phyloP scores from a whole-genome alignment of 2,113 vertebrate genomes.

The Chloebia gouldiae region DNA sequence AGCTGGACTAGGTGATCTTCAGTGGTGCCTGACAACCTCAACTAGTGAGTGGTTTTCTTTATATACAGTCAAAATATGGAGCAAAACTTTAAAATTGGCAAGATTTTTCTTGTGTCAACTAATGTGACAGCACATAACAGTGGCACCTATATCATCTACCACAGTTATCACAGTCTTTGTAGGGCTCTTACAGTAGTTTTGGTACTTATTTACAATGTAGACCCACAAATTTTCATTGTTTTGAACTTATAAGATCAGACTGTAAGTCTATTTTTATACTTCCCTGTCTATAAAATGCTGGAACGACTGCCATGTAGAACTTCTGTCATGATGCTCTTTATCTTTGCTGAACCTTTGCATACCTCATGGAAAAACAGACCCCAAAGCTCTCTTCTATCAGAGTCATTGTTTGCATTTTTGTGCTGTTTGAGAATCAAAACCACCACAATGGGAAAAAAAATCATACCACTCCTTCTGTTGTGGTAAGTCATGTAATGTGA shows the following conservation, averaged over 20 bases:
- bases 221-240: neutral
- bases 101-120: neutral
- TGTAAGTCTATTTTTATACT: neutral
- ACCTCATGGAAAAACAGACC: neutral
- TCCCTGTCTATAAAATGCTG: neutral
- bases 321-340: neutral
- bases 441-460: neutral
- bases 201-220: neutral
- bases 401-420: neutral
- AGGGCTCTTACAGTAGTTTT: neutral
- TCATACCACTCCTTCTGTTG: neutral
- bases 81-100: neutral
- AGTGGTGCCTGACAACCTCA: neutral
- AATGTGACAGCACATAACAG: neutral
- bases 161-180: neutral
- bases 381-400: neutral
- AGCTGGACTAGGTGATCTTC: neutral
- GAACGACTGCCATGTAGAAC: neutral
- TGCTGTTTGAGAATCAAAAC: neutral
- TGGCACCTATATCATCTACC: fast-evolving
- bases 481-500: neutral
- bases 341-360: neutral
- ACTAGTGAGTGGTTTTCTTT: neutral
- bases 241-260: neutral
- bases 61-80: neutral